These are phyloP conservation scores for Conger conger DNA, from an alignment of 2,113 vertebrate species.

Conservation along the genomic window DNA sequence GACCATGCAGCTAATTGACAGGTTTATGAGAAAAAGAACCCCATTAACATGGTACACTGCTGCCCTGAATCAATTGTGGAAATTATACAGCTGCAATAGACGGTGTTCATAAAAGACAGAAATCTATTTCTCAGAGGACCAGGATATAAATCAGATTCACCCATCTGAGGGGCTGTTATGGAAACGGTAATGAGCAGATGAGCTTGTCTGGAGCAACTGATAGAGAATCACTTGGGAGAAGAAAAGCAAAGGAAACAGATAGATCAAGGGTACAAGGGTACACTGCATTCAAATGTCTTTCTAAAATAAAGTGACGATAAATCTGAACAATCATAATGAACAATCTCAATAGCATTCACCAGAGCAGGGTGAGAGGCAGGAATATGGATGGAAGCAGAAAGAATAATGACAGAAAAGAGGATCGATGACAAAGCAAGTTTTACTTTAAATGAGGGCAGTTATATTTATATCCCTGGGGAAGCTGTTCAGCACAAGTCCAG, in stretches of 20 bases:
- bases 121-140: neutral
- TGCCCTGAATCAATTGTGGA: neutral
- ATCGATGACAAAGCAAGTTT: constrained; percentile 34
- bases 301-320: neutral
- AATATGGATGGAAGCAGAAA: neutral
- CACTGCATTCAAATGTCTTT: neutral
- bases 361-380: neutral
- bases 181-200: neutral
- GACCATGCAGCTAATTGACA: neutral
- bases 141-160: neutral
- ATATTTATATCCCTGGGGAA: neutral
- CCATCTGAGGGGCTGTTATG: neutral
- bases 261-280: neutral
- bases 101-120: neutral
- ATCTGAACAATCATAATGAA: neutral
- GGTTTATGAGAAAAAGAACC: neutral
- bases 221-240: neutral
- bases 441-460: neutral
- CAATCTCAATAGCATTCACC: neutral
- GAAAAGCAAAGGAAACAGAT: neutral
- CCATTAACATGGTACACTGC: neutral
- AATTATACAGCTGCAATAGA: neutral
- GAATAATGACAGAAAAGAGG: neutral
- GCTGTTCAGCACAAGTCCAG: neutral
- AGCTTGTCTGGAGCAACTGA: neutral